These are phyloP conservation scores for Zaprionus inermis DNA, from an alignment of 1,140 invertebrate genomes.

Conservation along the genomic window DNA sequence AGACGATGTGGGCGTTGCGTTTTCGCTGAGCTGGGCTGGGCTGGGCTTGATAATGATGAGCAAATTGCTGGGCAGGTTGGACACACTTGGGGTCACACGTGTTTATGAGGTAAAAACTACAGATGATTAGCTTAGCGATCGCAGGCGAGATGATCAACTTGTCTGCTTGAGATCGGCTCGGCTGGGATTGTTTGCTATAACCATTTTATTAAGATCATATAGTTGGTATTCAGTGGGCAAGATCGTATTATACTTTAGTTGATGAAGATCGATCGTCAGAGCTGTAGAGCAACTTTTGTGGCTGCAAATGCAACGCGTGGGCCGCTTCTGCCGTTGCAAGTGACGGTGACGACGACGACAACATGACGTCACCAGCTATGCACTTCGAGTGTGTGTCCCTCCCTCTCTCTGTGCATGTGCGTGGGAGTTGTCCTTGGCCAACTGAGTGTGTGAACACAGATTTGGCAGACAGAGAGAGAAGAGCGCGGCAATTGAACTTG, in stretches of 20 bases:
- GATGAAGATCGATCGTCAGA: neutral
- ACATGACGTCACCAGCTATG: conserved; percentile 39
- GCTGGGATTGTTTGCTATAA: too few species aligned
- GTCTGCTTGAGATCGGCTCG: too few species aligned
- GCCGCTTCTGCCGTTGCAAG: conserved; percentile 7
- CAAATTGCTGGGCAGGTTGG: neutral
- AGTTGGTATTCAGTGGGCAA: too few species aligned
- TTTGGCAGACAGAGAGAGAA: conserved; percentile 6
- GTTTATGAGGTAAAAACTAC: neutral
- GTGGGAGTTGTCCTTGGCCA: conserved; percentile 35
- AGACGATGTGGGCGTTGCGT: conserved; percentile 8
- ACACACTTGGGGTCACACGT: too few species aligned
- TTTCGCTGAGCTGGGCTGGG: neutral
- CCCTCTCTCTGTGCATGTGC: neutral
- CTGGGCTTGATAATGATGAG: neutral
- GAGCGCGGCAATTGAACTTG: conserved; percentile 36
- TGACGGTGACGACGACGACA: neutral
- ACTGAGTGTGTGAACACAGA: conserved; percentile 11
- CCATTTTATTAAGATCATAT: too few species aligned
- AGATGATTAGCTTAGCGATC: neutral
- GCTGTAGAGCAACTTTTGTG: conserved; percentile 2
- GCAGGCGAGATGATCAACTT: neutral
- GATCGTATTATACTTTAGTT: too few species aligned
- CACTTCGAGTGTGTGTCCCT: too few species aligned
- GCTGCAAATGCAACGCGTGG: conserved; percentile 28